A percentile compares a stretch with the other conserved stretches of the same genome.
Conservation (phyloP, 2,888 invertebrate species). For the Polydrusus cervinus region DNA sequence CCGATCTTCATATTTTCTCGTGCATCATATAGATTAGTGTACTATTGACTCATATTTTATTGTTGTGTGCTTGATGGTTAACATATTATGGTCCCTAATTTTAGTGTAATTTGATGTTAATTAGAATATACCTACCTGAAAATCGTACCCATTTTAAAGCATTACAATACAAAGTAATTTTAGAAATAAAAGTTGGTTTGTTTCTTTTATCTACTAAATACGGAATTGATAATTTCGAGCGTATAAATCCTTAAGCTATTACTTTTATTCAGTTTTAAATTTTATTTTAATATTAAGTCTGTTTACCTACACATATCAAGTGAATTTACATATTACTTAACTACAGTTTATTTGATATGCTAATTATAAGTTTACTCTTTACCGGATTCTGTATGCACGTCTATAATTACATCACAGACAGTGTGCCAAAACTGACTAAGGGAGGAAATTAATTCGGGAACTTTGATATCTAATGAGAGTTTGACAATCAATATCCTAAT, state of each 20-base stretch:
- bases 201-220: neutral
- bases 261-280: neutral
- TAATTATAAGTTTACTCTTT: slow-evolving; percentile 24
- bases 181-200: slow-evolving; percentile 5
- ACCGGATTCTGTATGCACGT: slow-evolving; percentile 23
- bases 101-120: neutral
- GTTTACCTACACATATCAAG: slow-evolving; percentile 1
- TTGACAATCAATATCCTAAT: slow-evolving; percentile 21
- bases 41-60: neutral
- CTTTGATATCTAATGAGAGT: slow-evolving; percentile 25
- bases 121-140: neutral
- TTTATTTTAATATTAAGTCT: neutral
- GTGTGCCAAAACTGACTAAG: slow-evolving; percentile 32
- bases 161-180: neutral
- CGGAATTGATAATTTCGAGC: too few species aligned
- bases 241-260: too few species aligned
- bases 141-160: neutral
- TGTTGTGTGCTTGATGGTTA: neutral
- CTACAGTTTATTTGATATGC: slow-evolving; percentile 10
- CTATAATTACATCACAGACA: slow-evolving; percentile 22
- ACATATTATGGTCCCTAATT: neutral
- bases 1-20: neutral
- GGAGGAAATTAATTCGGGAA: slow-evolving; percentile 27
- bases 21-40: neutral
- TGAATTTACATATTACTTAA: neutral